Evolutionary conservation across 2,113 vertebrate species (phyloP).

Genomic region (Sprattus sprattus): DNA sequence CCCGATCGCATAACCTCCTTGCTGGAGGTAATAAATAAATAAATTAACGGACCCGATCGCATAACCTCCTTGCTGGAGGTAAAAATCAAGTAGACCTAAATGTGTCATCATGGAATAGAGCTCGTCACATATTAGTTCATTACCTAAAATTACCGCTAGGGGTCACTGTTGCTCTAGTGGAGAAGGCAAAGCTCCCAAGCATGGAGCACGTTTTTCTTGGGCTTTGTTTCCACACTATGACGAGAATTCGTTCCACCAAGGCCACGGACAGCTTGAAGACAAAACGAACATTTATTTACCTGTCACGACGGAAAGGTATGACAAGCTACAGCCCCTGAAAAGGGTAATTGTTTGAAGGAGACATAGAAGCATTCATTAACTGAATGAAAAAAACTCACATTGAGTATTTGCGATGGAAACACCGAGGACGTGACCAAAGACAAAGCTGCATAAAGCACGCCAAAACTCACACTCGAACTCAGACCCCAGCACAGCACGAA

Average conservation of each 20-base stretch:
- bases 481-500: neutral
- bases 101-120: neutral
- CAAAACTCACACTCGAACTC: neutral
- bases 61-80: too few species aligned
- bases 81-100: neutral
- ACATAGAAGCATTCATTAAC: neutral
- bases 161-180: constrained; percentile 32
- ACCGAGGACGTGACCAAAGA: neutral
- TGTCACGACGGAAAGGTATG: neutral
- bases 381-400: neutral
- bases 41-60: too few species aligned
- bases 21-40: too few species aligned
- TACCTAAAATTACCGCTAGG: constrained; percentile 28
- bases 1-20: too few species aligned
- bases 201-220: neutral
- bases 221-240: neutral
- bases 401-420: neutral
- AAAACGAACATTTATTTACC: constrained; percentile 1
- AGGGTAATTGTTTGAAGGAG: neutral
- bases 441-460: neutral
- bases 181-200: neutral
- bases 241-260: neutral
- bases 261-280: neutral
- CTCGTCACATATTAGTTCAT: neutral
- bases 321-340: neutral